Conservation (phyloP, 2,888 invertebrate species). For the Rotaria magnacalcarata region DNA sequence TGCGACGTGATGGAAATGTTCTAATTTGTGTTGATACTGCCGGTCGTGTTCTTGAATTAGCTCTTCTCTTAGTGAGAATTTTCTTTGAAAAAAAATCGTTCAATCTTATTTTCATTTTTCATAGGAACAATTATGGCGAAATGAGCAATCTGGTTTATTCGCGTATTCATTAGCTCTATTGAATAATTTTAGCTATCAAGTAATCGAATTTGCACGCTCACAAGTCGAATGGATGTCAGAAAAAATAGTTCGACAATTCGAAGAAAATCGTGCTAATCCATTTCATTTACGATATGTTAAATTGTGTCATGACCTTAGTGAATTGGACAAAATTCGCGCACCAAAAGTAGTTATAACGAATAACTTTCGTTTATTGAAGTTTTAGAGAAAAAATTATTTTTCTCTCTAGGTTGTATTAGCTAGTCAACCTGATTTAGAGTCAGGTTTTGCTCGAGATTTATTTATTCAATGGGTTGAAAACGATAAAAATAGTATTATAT, state of each 20-base stretch:
- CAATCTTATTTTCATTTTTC: background rate
- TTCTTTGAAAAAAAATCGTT: background rate
- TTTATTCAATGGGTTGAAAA: conserved; percentile 89
- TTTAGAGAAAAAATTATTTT: conserved; percentile 28
- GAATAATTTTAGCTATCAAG: conserved; percentile 94
- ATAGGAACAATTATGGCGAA: conserved; percentile 80
- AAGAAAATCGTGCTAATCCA: conserved; percentile 68
- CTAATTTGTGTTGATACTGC: conserved; percentile 92
- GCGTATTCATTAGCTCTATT: conserved; percentile 87
- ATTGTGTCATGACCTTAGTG: conserved; percentile 82
- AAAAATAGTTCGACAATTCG: conserved; percentile 74
- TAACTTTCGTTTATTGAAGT: background rate
- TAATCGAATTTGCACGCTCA: conserved; percentile 95
- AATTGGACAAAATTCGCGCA: conserved; percentile 66
- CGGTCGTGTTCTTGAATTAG: conserved; percentile 86
- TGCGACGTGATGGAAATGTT: conserved; percentile 88
- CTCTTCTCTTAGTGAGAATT: conserved; percentile 73
- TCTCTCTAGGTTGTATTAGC: conserved; percentile 75
- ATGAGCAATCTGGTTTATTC: conserved; percentile 79
- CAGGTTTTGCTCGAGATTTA: conserved; percentile 86
- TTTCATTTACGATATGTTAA: conserved; percentile 89
- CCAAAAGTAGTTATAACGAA: conserved; percentile 34
- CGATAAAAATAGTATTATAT: conserved; percentile 83
- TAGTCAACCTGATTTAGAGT: conserved; percentile 87
- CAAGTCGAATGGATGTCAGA: conserved; percentile 99